Evolutionary conservation across 2,888 invertebrate species (phyloP).

Genomic region (Agrochola lota): DNA sequence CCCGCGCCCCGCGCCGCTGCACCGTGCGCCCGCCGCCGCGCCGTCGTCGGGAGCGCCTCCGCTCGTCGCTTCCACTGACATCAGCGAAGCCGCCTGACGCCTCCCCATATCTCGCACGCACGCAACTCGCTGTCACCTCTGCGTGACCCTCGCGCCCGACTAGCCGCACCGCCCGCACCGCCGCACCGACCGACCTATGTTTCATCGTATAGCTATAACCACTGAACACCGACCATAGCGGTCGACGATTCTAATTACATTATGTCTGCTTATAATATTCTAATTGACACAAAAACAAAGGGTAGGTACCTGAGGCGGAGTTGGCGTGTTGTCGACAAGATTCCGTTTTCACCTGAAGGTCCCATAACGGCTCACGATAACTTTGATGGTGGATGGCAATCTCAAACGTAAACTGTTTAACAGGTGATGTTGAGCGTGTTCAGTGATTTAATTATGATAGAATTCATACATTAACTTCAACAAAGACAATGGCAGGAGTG

Average conservation of each 20-base stretch:
- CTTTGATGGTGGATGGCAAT: slow-evolving; percentile 5
- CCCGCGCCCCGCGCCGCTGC: slow-evolving; percentile 86
- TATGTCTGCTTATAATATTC: slow-evolving; percentile 36
- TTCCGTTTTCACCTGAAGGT: slow-evolving; percentile 33
- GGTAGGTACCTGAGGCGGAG: slow-evolving; percentile 17
- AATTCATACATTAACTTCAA: slow-evolving; percentile 47
- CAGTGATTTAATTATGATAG: slow-evolving; percentile 42
- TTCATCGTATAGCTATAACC: slow-evolving; percentile 49
- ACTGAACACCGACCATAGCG: slow-evolving; percentile 53
- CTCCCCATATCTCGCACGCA: slow-evolving; percentile 82
- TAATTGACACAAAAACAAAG: slow-evolving; percentile 38
- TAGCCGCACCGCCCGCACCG: slow-evolving; percentile 62
- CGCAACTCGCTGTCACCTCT: slow-evolving; percentile 82
- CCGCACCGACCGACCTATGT: slow-evolving; percentile 67
- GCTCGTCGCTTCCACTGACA: slow-evolving; percentile 81
- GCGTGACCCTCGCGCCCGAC: slow-evolving; percentile 80
- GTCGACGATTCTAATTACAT: slow-evolving; percentile 59
- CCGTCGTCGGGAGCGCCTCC: slow-evolving; percentile 78
- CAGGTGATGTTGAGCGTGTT: slow-evolving; percentile 24
- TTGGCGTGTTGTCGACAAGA: slow-evolving; percentile 15
- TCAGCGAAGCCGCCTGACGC: slow-evolving; percentile 79
- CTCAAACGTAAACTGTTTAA: not conserved
- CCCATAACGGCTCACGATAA: not conserved
- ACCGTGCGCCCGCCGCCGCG: slow-evolving; percentile 80
- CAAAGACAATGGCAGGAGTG: slow-evolving; percentile 37